Base-by-base conservation (phyloP, 2,888 invertebrate genomes). In the Galerucella calmariensis region DNA sequence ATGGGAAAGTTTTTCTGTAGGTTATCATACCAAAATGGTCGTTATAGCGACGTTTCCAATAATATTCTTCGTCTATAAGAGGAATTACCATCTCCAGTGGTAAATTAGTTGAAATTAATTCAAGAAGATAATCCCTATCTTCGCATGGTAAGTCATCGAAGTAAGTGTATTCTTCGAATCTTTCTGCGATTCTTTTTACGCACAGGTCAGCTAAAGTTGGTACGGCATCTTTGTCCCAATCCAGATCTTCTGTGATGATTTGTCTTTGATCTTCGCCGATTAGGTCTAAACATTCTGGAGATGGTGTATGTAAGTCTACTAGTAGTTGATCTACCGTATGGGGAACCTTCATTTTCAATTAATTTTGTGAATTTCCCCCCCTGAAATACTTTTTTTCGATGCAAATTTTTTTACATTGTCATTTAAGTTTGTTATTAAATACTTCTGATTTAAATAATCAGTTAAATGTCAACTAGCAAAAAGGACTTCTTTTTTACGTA, bases 31-130 rank as follows among this genome's bases (percentile, higher is more conserved):
- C 84, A 80, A 85, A 88, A 51, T 84, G 82, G 27, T 82, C 83
- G 2, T 75, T 72, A 83, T 88, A 91, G 80, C 90, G 88, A 69
- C 92, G 88, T 82, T 90, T 87, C 93, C 93, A 93, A 84, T 92
- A 93, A 84, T 90, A 89, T 81, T 92, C 92, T 78, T 92, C 89
- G 87, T 75, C 24, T 16, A 92, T 90, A 16, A 88, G 79, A 2
- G 90, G 90, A 4, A 92, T 89, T 58, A 89, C 89, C 73, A 88
- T 84, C 75, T 89, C 89, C 56, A 93, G 86, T 2, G 91, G 90
- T 73, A 93, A 88, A 83, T 90, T 88, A 2, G 89, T 88, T 1
- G 92, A 90, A 78, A 91, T 88, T 73, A 91, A 86, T 86, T 92
- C 92, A 84, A 92, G 88, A 2, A 93, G 85, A 72, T 89, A 87